phyloP scores from a whole-genome alignment of 2,888 invertebrate genomes.

The Argynnis bischoffii region DNA sequence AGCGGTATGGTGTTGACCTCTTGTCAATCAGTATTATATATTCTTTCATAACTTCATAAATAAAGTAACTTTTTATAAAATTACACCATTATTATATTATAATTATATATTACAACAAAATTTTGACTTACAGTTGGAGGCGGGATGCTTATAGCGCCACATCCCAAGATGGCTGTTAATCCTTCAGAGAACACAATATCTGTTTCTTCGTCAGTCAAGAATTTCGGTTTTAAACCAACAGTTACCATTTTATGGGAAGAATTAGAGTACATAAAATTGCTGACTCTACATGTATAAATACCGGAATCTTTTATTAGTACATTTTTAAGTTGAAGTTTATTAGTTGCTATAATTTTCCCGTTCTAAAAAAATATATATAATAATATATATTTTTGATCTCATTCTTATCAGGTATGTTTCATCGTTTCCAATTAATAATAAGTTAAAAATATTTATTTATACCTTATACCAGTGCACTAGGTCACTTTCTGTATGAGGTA shows the following conservation, averaged over 20 bases:
- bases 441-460: neutral
- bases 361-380: constrained; percentile 45
- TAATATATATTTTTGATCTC: too few species aligned
- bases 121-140: constrained; percentile 47
- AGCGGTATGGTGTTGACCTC: too few species aligned
- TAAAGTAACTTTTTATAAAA: too few species aligned
- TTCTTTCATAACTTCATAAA: too few species aligned
- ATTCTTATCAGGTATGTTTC: neutral
- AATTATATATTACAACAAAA: neutral
- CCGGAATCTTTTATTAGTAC: constrained; percentile 49
- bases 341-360: constrained; percentile 37
- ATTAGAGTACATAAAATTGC: constrained; percentile 42
- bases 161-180: constrained; percentile 43
- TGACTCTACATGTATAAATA: constrained; percentile 58
- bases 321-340: constrained; percentile 45
- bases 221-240: constrained; percentile 54
- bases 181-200: constrained; percentile 45
- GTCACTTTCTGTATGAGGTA: constrained; percentile 47
- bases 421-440: neutral
- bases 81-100: too few species aligned
- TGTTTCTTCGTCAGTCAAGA: constrained; percentile 43
- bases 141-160: constrained; percentile 51
- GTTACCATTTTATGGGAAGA: constrained; percentile 46
- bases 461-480: constrained; percentile 60
- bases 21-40: too few species aligned